A percentile compares a stretch with the other conserved stretches of the same genome.
phyloP scores from a whole-genome alignment of 2,888 invertebrate genomes.

The Cactoblastis cactorum region DNA sequence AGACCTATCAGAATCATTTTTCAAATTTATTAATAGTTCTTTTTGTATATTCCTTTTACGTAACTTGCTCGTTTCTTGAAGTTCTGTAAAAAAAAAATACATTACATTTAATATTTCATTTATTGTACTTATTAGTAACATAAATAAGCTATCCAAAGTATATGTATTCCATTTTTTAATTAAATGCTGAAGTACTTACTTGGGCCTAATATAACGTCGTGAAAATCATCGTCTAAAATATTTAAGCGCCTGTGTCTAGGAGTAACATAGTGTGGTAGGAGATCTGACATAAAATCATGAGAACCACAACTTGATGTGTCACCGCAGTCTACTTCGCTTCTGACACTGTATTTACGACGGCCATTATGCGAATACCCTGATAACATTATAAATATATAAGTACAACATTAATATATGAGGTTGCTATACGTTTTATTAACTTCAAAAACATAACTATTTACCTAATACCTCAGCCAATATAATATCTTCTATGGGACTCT shows the following conservation, averaged over 20 bases:
- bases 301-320: slow-evolving; percentile 43
- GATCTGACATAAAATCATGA: slow-evolving; percentile 64
- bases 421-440: too few relatives aligned
- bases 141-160: background rate
- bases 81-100: slow-evolving; percentile 24
- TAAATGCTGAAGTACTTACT: slow-evolving; percentile 35
- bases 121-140: too few relatives aligned
- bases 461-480: too few relatives aligned
- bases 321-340: slow-evolving; percentile 50
- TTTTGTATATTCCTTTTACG: slow-evolving; percentile 35
- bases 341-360: slow-evolving; percentile 43
- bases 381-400: background rate
- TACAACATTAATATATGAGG: too few relatives aligned
- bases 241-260: slow-evolving; percentile 53
- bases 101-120: too few relatives aligned
- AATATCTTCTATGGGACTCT: too few relatives aligned
- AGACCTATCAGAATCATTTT: slow-evolving; percentile 28
- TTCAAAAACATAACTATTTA: too few relatives aligned
- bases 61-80: slow-evolving; percentile 34
- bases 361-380: slow-evolving; percentile 34
- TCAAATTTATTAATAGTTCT: slow-evolving; percentile 30
- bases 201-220: slow-evolving; percentile 60
- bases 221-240: slow-evolving; percentile 57
- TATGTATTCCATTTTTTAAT: background rate
- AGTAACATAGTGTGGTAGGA: slow-evolving; percentile 69